Base-by-base conservation (phyloP, 1,140 invertebrate species). In the Ceratina calcarata region DNA sequence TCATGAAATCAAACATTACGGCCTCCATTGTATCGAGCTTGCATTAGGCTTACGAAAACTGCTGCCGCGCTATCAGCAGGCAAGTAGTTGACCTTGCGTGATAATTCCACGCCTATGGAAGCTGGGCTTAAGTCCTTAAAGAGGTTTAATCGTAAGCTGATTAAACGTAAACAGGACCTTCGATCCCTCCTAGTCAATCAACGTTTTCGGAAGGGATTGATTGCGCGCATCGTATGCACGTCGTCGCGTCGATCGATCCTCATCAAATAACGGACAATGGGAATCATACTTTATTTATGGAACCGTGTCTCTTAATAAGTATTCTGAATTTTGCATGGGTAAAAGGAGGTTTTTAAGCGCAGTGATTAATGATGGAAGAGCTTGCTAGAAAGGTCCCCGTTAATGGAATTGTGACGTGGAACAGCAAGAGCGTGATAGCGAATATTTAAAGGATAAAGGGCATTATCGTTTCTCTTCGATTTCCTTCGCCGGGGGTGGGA, bases 121-220 rank as follows among this genome's bases (percentile, higher is more conserved):
- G 78, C 82, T 57, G 60, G 64, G 74, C 82, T 84, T 84, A 81
- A 67, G 68, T 77, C 72, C 82, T 85, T 84, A 84, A 85, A 77
- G 78, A 79, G 82, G 82, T 83, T 83, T 83, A 80, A 84, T 78
- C 60, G 83, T 85, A 84, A 85, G 83, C 83, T 81, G 83, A 85
- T 85, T 85, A 84, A 84, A 84, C 62, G 78, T 62, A 74, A 80
- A 77, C 82, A 79, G 67, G 82, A 81, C 62, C 83, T 70, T 83
- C 71, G 83, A 67, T 66, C 72, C 77, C 70, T 76, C 65, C 22
- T 58, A 76, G 72, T 80, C 78, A 61, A 80, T 84, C 73, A 53
- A 80, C 71, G 49, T 75, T 66, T 76, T 83, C 69, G 68, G 66
- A 24, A 45, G 72, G 61, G 72, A 72, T 32, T 71, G 68, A 1